Evolutionary conservation across 1,140 invertebrate species (phyloP).

Genomic region (Drosophila kurseongensis): DNA sequence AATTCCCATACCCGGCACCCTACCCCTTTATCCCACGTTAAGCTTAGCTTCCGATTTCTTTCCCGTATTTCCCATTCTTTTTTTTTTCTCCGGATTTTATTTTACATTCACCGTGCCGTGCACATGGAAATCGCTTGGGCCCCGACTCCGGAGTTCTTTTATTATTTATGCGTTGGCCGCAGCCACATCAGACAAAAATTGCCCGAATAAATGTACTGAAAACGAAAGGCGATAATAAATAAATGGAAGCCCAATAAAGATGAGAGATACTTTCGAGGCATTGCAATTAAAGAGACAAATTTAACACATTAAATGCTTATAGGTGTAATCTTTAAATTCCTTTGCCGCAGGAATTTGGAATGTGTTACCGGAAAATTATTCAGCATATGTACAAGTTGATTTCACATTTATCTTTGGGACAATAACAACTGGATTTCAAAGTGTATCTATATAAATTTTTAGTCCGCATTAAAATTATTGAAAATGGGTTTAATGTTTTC

Average conservation of each 20-base stretch:
- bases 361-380: background rate
- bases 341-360: background rate
- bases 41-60: slow-evolving; percentile 37
- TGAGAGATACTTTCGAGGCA: slow-evolving; percentile 19
- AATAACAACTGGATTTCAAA: too few species aligned
- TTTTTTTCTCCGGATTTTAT: slow-evolving; percentile 28
- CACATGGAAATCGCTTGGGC: slow-evolving; percentile 18
- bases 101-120: slow-evolving; percentile 23
- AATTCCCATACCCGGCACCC: slow-evolving; percentile 17
- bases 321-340: slow-evolving; percentile 6
- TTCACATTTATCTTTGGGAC: too few species aligned
- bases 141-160: slow-evolving; percentile 24
- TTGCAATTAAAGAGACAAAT: slow-evolving; percentile 19
- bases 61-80: background rate
- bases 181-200: slow-evolving; percentile 38
- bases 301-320: slow-evolving; percentile 21
- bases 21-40: slow-evolving; percentile 1
- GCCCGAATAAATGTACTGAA: slow-evolving; percentile 53
- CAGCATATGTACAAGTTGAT: too few species aligned
- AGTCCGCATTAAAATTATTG: too few species aligned
- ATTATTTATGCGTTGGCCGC: slow-evolving; percentile 45
- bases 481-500: too few species aligned
- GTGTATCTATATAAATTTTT: too few species aligned
- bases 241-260: slow-evolving; percentile 43
- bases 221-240: slow-evolving; percentile 47